phyloP scores from a whole-genome alignment of 2,113 vertebrate species.

The Bufo gargarizans region DNA sequence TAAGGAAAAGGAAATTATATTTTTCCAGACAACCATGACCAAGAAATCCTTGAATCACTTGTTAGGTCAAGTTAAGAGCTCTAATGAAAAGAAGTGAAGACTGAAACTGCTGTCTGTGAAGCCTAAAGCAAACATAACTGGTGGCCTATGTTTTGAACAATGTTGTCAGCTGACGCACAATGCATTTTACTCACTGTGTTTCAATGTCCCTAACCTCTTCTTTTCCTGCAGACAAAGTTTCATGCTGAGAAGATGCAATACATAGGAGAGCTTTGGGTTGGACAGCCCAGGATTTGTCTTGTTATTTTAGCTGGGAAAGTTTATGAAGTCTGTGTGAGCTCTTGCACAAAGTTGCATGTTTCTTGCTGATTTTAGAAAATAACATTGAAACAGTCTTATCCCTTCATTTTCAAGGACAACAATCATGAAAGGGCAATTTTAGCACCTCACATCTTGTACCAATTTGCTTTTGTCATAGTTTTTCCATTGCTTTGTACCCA shows the following conservation, averaged over 20 bases:
- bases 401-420: slow-evolving; percentile 8
- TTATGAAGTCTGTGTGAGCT: slow-evolving; percentile 18
- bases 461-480: not conserved
- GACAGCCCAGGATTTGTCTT: slow-evolving; percentile 1
- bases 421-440: not conserved
- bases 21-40: slow-evolving; percentile 45
- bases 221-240: slow-evolving; percentile 8
- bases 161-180: slow-evolving; percentile 43
- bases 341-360: not conserved
- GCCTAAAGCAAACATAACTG: slow-evolving; percentile 43
- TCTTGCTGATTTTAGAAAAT: slow-evolving; percentile 11
- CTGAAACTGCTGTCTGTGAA: slow-evolving; percentile 21
- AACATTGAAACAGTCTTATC: slow-evolving; percentile 6
- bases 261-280: not conserved
- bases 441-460: not conserved
- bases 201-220: slow-evolving; percentile 20
- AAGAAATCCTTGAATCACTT: slow-evolving; percentile 29
- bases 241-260: slow-evolving; percentile 50
- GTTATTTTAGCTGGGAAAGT: slow-evolving; percentile 51
- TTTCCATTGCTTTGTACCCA: not conserved
- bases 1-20: slow-evolving; percentile 38
- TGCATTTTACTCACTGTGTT: slow-evolving; percentile 28
- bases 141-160: slow-evolving; percentile 12
- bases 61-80: slow-evolving; percentile 36
- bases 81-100: slow-evolving; percentile 26